Base-by-base conservation (phyloP, 2,888 invertebrate species). In the Andrena dorsata region DNA sequence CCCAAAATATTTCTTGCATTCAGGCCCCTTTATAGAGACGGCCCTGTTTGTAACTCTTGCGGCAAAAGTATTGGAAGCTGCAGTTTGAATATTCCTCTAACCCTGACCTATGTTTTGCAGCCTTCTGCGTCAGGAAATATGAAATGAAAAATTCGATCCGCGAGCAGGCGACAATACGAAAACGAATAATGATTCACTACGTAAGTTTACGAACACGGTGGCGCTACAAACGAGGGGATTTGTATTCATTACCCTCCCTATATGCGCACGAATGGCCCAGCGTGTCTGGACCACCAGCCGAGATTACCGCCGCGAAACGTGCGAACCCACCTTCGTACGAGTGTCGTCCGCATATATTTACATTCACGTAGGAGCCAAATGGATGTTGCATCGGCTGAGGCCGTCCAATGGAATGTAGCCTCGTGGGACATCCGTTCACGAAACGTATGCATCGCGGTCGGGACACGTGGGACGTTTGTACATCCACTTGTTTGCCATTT, bases 371-470 rank as follows among this genome's bases (percentile, higher is more conserved):
- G 86, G 86, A 86, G 76, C 69, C 26, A 64, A 76, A 64, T 80
- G 72, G 80, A 80, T 61, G 73, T 65, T 76, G 76, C 73, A 64
- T 60, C 69, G 68, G 8, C 60, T 51, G 47, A 73, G 63, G 28
- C 56, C 61, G 78, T 32, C 32, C 41, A 5, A 61, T 70, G 86
- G 86, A 86, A 86, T 86, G 86, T 80, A 75, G 86, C 69, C 76
- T 64, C 81, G 86, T 82, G 81, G 85, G 84, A 85, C 72, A 87
- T 82, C 73, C 81, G 72, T 72, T 77, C 78, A 77, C 47, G 76
- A 60, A 81, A 56, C 75, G 58, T 86, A 88, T 88, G 88, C 84
- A 88, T 85, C 85, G 86, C 86, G 88, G 88, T 80, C 88, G 85
- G 79, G 56, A 49, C 83, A 84, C 88, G 88, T 88, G 88, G 88